Evolutionary conservation across 2,797 vertebrate genomes (phyloP).

Genomic region (Halcyon chelicuti): DNA sequence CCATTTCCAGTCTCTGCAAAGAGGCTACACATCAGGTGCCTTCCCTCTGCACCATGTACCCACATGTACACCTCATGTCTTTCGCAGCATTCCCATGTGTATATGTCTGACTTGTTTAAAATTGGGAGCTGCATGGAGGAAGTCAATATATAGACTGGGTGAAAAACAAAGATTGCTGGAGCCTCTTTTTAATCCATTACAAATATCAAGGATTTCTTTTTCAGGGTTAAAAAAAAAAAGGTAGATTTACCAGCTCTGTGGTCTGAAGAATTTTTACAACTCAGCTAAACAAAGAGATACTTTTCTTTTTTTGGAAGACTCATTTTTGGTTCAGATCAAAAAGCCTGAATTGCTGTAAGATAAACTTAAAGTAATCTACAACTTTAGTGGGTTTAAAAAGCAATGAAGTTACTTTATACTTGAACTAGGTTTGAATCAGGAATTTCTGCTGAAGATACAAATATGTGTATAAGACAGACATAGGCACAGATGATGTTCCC

Average conservation of each 20-base stretch:
- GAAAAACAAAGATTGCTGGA: neutral
- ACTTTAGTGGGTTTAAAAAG: neutral
- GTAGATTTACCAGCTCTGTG: neutral
- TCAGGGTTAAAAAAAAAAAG: neutral
- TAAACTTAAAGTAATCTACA: neutral
- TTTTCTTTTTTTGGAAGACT: neutral
- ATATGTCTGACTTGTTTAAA: neutral
- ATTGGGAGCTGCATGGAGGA: neutral
- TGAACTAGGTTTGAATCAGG: neutral
- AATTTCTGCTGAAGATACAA: neutral
- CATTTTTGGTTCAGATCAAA: neutral
- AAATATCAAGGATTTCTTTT: neutral
- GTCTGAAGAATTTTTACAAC: neutral
- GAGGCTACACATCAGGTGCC: neutral
- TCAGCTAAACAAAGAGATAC: neutral
- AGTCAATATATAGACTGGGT: neutral
- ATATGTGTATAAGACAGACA: neutral
- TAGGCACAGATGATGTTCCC: neutral
- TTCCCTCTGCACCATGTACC: accelerated
- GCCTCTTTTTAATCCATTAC: neutral
- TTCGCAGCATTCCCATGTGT: accelerated
- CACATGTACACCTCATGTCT: accelerated
- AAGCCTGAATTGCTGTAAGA: neutral
- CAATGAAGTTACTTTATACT: neutral
- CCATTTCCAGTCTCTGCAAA: neutral